Conservation (phyloP, 2,888 invertebrate genomes). For the Nowickia ferox region DNA sequence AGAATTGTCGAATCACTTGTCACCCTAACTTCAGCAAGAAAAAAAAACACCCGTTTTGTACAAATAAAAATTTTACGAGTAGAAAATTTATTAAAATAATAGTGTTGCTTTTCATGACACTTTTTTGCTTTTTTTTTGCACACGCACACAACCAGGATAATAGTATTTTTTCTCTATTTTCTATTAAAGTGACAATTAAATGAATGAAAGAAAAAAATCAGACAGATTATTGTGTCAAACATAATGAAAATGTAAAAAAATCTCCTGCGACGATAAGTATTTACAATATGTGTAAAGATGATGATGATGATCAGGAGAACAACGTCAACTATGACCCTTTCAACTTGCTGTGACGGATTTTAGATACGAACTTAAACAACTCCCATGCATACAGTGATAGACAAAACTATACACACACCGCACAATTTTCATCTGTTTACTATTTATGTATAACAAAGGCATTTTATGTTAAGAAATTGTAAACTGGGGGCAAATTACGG, state of each 20-base stretch:
- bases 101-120: neutral
- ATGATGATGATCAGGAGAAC: conserved; percentile 41
- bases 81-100: too few relatives aligned
- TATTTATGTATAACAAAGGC: too few relatives aligned
- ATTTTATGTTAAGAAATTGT: too few relatives aligned
- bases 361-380: neutral
- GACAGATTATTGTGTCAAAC: conserved; percentile 69
- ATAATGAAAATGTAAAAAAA: conserved; percentile 39
- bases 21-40: too few relatives aligned
- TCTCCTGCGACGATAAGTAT: conserved; percentile 7
- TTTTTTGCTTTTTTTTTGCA: neutral
- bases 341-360: conserved; percentile 63
- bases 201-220: conserved; percentile 76
- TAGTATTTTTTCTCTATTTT: conserved; percentile 63
- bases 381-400: neutral
- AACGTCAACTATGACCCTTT: conserved; percentile 41
- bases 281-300: conserved; percentile 42
- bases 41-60: too few relatives aligned
- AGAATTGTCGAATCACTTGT: too few relatives aligned
- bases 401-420: too few relatives aligned
- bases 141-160: neutral
- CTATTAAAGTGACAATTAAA: conserved; percentile 81
- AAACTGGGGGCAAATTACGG: too few relatives aligned
- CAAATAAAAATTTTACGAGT: too few relatives aligned
- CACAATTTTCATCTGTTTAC: too few relatives aligned